A percentile compares a stretch with the other conserved stretches of the same genome.
These are phyloP conservation scores for Chlorodrepanis virens DNA, from an alignment of 2,113 vertebrate species.

Conservation along the genomic window DNA sequence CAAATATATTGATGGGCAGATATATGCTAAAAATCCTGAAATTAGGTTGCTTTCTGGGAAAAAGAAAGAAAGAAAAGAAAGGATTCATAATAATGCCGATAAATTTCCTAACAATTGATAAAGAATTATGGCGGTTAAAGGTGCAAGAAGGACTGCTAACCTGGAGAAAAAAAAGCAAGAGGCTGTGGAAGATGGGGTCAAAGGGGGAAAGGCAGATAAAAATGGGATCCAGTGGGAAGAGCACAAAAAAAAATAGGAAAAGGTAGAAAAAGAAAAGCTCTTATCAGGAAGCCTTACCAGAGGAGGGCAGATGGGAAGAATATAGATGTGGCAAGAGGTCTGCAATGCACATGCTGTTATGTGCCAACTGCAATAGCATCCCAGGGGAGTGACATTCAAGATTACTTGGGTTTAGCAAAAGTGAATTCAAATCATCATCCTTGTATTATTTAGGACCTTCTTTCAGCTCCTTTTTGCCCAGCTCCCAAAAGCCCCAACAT, in stretches of 20 bases:
- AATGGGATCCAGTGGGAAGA: background rate
- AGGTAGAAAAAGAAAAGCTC: background rate
- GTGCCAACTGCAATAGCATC: background rate
- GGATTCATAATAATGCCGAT: background rate
- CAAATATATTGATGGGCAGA: background rate
- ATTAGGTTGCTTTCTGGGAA: background rate
- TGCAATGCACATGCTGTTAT: background rate
- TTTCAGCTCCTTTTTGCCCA: background rate
- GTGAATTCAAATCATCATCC: background rate
- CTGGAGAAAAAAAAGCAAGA: background rate
- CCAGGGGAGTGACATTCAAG: background rate
- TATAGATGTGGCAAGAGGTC: background rate
- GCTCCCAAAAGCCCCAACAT: background rate
- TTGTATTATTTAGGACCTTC: background rate
- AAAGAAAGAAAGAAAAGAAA: background rate
- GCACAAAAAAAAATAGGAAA: background rate
- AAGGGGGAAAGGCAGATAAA: background rate
- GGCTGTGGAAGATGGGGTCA: background rate
- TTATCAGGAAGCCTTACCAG: background rate
- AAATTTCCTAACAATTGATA: background rate
- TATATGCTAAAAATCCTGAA: background rate
- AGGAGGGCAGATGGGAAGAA: background rate
- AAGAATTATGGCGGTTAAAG: background rate
- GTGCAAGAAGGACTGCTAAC: background rate
- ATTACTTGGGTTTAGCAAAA: background rate